Conservation (phyloP, 2,113 vertebrate genomes). For the Syngnathus typhle region DNA sequence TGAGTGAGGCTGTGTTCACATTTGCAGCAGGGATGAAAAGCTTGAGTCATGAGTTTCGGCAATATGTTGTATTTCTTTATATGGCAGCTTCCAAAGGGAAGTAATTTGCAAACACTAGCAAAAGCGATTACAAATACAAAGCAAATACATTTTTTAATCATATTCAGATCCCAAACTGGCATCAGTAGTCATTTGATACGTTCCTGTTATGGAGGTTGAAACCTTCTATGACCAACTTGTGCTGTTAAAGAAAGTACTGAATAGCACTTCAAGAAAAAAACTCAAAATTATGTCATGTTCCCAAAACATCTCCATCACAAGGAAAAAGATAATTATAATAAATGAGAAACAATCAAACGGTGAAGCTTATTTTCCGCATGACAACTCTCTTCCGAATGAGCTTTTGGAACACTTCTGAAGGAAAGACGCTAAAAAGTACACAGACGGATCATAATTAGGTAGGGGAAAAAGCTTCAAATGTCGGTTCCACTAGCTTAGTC, state of each 20-base stretch:
- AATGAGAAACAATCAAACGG: conserved; percentile 24
- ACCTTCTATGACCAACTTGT: neutral
- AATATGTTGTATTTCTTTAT: conserved; percentile 32
- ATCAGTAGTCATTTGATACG: neutral
- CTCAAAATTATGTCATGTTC: conserved; percentile 12
- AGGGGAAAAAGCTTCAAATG: conserved; percentile 63
- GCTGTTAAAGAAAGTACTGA: neutral
- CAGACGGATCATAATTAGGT: conserved; percentile 66
- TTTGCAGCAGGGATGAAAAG: conserved; percentile 32
- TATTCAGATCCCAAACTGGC: conserved; percentile 28
- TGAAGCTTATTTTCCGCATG: conserved; percentile 54
- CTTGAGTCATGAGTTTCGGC: conserved; percentile 5
- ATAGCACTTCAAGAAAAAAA: neutral
- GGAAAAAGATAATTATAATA: conserved; percentile 19
- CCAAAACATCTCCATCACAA: conserved; percentile 26
- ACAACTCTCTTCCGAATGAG: conserved; percentile 38
- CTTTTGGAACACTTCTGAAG: conserved; percentile 36
- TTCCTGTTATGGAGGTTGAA: neutral
- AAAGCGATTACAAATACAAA: conserved; percentile 34
- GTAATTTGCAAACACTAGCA: conserved; percentile 49
- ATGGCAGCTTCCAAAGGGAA: conserved; percentile 39
- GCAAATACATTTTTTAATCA: conserved; percentile 31
- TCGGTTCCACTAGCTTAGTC: conserved; percentile 81
- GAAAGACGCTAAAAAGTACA: conserved; percentile 42
- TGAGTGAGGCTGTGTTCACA: conserved; percentile 36